Evolutionary conservation across 2,888 invertebrate genomes (phyloP), one percentile per base, ranked within the genome.

Genomic region (Osmoderma eremita): DNA sequence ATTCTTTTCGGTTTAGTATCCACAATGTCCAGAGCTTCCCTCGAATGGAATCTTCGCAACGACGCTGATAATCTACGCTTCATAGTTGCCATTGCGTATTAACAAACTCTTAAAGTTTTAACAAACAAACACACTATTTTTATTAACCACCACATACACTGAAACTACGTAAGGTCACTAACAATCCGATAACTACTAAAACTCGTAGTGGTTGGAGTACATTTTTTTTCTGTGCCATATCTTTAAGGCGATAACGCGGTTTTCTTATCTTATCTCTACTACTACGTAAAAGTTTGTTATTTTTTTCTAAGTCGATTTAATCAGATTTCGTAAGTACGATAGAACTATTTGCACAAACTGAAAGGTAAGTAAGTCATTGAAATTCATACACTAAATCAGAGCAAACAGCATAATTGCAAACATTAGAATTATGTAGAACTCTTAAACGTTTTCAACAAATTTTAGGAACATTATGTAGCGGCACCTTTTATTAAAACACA

Each of bases 51-150:
- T 22, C 67, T 41, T 38, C 53, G 63, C 36, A 67, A 63, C 20
- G 63, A 63, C 13, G 48, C 42, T 22, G 63, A 67, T 36, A 45
- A 53, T 63, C 67, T 51, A 18, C 67, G 58, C 18, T 67, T 67
- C 41, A 62, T 42, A 38, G 53, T 41, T 45, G 45, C 56, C 53
- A 67, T 63, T 13, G 15, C 51, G n/a, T n/a, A n/a, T n/a, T n/a
- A n/a, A n/a, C n/a, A n/a, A n/a, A n/a, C n/a, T n/a, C n/a, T n/a
- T n/a, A n/a, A n/a, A n/a, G n/a, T n/a, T n/a, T n/a, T n/a, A n/a
- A n/a, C n/a, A n/a, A n/a, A n/a, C n/a, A n/a, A 48, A 45, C 48
- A 61, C 61, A 13, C n/a, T 13, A n/a, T 30, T 4, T 3, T 30
- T 13, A 22, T 8, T 13, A 54, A 1, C 39, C 41, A 61, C 17